Evolutionary conservation across 2,113 vertebrate species (phyloP).

Genomic region (Lagopus muta): DNA sequence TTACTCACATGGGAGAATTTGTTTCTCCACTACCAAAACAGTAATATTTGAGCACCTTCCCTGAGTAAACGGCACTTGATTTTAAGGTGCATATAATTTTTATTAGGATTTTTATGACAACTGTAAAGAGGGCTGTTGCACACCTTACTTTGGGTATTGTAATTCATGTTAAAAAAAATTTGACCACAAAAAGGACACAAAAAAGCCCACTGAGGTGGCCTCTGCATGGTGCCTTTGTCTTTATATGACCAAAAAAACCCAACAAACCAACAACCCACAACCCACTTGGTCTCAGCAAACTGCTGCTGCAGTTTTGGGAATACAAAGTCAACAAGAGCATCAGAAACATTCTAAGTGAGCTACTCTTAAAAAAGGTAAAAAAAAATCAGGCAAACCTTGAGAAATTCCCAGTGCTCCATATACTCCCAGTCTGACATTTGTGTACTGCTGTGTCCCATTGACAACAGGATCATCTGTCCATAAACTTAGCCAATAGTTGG

Average conservation of each 20-base stretch:
- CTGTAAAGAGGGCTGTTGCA: not conserved
- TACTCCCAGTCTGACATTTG: constrained; percentile 85
- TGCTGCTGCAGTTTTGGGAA: not conserved
- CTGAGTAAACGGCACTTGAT: not conserved
- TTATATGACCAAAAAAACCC: not conserved
- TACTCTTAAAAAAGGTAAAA: not conserved
- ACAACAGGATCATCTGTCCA: constrained; percentile 94
- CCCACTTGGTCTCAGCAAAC: not conserved
- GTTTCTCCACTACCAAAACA: not conserved
- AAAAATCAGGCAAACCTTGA: constrained; percentile 84
- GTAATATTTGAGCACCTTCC: not conserved
- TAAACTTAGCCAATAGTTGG: constrained; percentile 96
- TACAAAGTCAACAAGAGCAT: not conserved
- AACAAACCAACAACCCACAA: too few species aligned
- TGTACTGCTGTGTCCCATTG: constrained; percentile 90
- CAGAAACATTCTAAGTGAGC: not conserved
- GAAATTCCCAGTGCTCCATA: constrained; percentile 89
- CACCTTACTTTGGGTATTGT: not conserved
- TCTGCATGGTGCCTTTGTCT: not conserved
- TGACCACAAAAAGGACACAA: not conserved
- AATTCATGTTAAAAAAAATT: not conserved
- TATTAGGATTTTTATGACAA: not conserved
- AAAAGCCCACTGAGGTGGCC: not conserved
- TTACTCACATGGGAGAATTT: not conserved
- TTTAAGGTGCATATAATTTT: not conserved